These are phyloP conservation scores for Euschistus heros DNA, from an alignment of 1,140 invertebrate genomes.

Conservation along the genomic window DNA sequence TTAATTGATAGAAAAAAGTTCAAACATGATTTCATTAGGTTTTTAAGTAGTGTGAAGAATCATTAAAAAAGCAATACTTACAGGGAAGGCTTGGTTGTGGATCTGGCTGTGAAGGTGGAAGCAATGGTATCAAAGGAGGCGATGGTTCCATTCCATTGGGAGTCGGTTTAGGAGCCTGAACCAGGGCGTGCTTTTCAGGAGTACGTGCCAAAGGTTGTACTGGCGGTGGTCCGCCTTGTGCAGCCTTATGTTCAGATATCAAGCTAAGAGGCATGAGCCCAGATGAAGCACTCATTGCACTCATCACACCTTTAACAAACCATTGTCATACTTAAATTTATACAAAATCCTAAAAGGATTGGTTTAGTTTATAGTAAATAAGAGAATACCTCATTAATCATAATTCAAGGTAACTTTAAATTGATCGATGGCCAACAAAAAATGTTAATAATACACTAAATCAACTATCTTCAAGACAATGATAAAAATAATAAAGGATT, in stretches of 20 bases:
- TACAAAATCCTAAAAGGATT: neutral
- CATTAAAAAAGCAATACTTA: too few species aligned
- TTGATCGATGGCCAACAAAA: neutral
- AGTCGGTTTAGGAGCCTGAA: constrained; percentile 2
- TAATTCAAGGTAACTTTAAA: neutral
- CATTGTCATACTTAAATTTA: neutral
- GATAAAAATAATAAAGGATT: neutral
- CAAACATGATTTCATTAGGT: too few species aligned
- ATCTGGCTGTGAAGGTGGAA: constrained; percentile 14
- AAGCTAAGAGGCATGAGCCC: constrained; percentile 28
- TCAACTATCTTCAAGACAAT: neutral
- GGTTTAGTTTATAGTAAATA: neutral
- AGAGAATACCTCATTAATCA: neutral
- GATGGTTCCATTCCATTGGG: constrained; percentile 21
- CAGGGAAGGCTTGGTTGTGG: constrained; percentile 18
- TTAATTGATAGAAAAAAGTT: too few species aligned
- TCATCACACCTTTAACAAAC: constrained; percentile 26
- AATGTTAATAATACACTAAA: neutral
- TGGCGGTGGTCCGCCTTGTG: constrained; percentile 13
- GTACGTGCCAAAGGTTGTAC: constrained; percentile 23
- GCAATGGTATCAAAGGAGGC: constrained; percentile 2
- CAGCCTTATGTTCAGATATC: constrained; percentile 26
- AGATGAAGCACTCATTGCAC: constrained; percentile 31
- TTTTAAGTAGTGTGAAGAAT: too few species aligned
- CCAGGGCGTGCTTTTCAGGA: constrained; percentile 23